Conservation (phyloP, 2,888 invertebrate genomes). For the Unio pictorum region DNA sequence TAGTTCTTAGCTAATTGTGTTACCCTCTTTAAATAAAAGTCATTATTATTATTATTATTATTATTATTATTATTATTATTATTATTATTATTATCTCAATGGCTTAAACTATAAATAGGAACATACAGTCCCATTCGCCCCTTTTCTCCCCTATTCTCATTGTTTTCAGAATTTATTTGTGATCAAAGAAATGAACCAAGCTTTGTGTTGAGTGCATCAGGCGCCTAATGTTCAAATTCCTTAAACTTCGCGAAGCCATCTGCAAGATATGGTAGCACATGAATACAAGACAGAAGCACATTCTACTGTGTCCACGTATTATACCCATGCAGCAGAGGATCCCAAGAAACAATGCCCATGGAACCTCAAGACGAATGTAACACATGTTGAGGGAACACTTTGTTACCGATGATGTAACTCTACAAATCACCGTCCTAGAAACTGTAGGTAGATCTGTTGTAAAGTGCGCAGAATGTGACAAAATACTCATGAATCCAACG, state of each 20-base stretch:
- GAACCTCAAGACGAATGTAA: neutral
- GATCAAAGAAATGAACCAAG: constrained; percentile 19
- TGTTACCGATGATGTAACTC: constrained; percentile 1
- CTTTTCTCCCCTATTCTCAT: neutral
- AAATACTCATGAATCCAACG: neutral
- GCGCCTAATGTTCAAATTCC: neutral
- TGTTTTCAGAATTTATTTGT: constrained; percentile 12
- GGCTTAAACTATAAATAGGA: constrained; percentile 9
- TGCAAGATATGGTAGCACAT: too few relatives aligned
- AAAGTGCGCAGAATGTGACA: constrained; percentile 3
- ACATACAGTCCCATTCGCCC: constrained; percentile 1
- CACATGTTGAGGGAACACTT: constrained; percentile 5
- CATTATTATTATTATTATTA: too few relatives aligned
- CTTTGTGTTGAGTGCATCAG: neutral
- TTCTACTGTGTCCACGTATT: too few relatives aligned
- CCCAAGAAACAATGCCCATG: neutral
- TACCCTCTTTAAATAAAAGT: too few relatives aligned
- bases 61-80: too few relatives aligned
- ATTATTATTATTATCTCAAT: neutral
- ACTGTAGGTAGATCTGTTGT: neutral
- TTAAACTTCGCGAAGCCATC: too few relatives aligned
- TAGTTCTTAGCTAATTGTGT: too few relatives aligned
- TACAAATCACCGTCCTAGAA: neutral
- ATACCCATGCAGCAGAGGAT: too few relatives aligned
- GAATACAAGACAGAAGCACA: too few relatives aligned